Percentiles rank a stretch among this genome's conserved stretches.
Evolutionary conservation across 2,797 vertebrate species (phyloP).

Genomic region (Falco peregrinus): DNA sequence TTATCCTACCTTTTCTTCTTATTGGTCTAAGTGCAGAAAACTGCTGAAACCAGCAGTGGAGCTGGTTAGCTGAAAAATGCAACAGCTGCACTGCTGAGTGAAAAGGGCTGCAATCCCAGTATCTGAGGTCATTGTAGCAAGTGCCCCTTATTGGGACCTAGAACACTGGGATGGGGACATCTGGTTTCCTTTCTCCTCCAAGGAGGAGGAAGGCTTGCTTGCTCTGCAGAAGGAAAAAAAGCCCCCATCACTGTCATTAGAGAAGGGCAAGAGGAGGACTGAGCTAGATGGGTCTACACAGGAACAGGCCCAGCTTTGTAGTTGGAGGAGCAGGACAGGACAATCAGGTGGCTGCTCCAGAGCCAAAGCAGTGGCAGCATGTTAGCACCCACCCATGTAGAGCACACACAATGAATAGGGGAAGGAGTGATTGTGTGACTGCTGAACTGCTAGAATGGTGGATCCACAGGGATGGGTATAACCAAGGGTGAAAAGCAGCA

Average conservation of each 20-base stretch:
- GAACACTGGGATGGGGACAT: neutral
- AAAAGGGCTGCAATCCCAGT: neutral
- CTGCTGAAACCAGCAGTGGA: neutral
- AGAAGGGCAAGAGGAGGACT: neutral
- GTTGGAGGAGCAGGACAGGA: neutral
- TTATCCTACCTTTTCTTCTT: neutral
- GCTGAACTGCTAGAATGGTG: neutral
- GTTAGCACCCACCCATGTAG: neutral
- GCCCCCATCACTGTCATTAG: rapidly evolving
- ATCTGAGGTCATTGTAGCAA: neutral
- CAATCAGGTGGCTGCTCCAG: neutral
- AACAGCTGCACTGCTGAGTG: neutral
- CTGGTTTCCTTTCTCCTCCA: neutral
- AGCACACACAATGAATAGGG: neutral
- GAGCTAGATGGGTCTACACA: neutral
- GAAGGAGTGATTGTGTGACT: neutral
- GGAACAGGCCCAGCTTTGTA: neutral
- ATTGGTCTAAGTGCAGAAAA: neutral
- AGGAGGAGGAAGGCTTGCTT: neutral
- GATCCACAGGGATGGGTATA: neutral
- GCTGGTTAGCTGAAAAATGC: neutral
- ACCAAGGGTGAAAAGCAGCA: neutral
- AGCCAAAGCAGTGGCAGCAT: neutral
- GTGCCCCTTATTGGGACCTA: neutral
- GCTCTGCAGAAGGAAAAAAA: neutral